Percentiles rank a stretch among this genome's conserved stretches.
Evolutionary conservation across 2,888 invertebrate species (phyloP).

Genomic region (Nesidiocoris tenuis): DNA sequence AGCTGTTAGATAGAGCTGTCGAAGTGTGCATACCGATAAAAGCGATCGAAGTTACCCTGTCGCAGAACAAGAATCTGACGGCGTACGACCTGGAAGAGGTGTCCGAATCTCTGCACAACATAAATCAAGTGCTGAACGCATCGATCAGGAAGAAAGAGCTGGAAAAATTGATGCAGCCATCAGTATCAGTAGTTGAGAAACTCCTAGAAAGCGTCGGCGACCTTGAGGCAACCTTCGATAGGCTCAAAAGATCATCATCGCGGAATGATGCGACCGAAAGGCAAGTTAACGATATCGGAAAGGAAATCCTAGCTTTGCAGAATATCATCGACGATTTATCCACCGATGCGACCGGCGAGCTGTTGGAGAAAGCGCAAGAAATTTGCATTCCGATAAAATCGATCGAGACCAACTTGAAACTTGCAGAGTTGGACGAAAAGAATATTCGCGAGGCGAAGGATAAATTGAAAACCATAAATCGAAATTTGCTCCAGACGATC

Average conservation of each 20-base stretch:
- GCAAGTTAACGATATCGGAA: slow-evolving; percentile 26
- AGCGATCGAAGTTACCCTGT: slow-evolving; percentile 26
- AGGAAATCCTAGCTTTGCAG: slow-evolving; percentile 39
- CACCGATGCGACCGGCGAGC: slow-evolving; percentile 30
- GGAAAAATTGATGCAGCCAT: slow-evolving; percentile 37
- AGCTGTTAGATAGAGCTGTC: slow-evolving; percentile 27
- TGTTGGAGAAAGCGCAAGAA: slow-evolving; percentile 36
- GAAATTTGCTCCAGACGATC: slow-evolving; percentile 10
- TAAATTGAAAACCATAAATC: slow-evolving; percentile 22
- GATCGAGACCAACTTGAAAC: slow-evolving; percentile 19
- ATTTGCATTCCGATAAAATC: slow-evolving; percentile 39
- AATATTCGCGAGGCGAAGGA: slow-evolving; percentile 33
- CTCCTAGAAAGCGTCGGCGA: slow-evolving; percentile 37
- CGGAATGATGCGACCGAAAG: slow-evolving; percentile 12
- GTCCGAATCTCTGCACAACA: slow-evolving; percentile 16
- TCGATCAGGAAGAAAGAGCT: slow-evolving; percentile 29
- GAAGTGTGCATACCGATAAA: slow-evolving; percentile 39
- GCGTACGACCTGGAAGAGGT: slow-evolving; percentile 19
- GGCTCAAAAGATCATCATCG: slow-evolving; percentile 19
- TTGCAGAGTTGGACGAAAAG: slow-evolving; percentile 4
- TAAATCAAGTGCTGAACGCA: slow-evolving; percentile 28
- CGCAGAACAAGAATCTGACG: slow-evolving; percentile 13
- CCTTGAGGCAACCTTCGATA: slow-evolving; percentile 29
- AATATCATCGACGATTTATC: slow-evolving; percentile 38
- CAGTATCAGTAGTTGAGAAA: slow-evolving; percentile 35